phyloP scores from a whole-genome alignment of 2,113 vertebrate species.

The Hippocampus mohnikei region DNA sequence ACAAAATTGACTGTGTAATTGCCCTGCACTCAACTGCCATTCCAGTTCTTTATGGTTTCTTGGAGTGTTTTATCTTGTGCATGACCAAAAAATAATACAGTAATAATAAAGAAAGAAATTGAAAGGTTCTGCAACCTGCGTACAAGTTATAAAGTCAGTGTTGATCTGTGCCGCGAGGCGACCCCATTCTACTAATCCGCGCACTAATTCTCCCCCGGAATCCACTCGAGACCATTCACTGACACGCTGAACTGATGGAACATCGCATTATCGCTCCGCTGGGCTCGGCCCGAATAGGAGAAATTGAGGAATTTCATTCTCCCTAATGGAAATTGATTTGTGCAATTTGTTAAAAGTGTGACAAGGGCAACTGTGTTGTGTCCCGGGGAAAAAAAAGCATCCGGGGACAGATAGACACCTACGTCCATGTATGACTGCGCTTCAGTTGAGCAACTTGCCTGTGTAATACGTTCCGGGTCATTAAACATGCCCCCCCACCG shows the following conservation, averaged over 20 bases:
- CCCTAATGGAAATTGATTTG: slow-evolving; percentile 47
- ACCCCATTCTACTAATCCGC: slow-evolving; percentile 1
- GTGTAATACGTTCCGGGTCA: slow-evolving; percentile 51
- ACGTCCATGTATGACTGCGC: slow-evolving; percentile 14
- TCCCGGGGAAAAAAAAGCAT: slow-evolving; percentile 20
- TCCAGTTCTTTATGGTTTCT: too few species aligned
- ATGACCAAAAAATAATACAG: background rate
- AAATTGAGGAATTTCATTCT: slow-evolving; percentile 24
- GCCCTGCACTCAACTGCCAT: too few species aligned
- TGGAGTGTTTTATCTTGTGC: too few species aligned
- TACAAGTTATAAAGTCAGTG: background rate
- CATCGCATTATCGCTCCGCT: slow-evolving; percentile 27
- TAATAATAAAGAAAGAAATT: background rate
- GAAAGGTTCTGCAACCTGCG: background rate
- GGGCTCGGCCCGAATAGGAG: slow-evolving; percentile 21
- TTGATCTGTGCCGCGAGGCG: background rate
- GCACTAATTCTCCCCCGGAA: slow-evolving; percentile 30
- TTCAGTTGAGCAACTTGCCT: slow-evolving; percentile 30
- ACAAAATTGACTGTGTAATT: too few species aligned
- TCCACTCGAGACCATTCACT: slow-evolving; percentile 18
- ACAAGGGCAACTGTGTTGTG: slow-evolving; percentile 27
- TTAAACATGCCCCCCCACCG: slow-evolving; percentile 30
- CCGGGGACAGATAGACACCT: slow-evolving; percentile 17
- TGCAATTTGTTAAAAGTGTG: slow-evolving; percentile 48
- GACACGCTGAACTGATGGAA: slow-evolving; percentile 22